Conservation (phyloP, 1,140 invertebrate genomes). For the Bombus pyrosoma region DNA sequence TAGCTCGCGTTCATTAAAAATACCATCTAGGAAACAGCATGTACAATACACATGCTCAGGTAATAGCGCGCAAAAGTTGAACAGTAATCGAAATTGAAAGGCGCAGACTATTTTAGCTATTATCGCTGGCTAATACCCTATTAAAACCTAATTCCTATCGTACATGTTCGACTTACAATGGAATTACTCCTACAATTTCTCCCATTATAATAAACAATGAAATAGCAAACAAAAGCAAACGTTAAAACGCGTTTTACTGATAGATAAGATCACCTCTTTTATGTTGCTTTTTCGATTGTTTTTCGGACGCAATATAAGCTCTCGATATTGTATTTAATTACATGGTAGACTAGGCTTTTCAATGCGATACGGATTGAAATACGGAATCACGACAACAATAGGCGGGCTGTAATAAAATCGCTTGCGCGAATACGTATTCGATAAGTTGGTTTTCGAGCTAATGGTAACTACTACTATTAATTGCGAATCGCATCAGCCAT, state of each 20-base stretch:
- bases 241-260: not conserved
- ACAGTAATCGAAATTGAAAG: not conserved
- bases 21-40: not conserved
- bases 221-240: not conserved
- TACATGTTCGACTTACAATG: not conserved
- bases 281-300: not conserved
- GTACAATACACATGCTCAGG: not conserved
- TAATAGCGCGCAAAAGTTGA: not conserved
- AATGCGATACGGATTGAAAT: conserved; percentile 4
- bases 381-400: conserved; percentile 21
- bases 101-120: not conserved
- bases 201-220: not conserved
- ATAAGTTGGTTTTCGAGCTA: conserved; percentile 15
- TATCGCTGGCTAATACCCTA: not conserved
- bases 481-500: not conserved
- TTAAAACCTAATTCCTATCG: not conserved
- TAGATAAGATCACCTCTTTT: not conserved
- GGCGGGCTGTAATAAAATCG: not conserved
- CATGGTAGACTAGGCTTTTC: not conserved
- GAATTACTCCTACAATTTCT: no score
- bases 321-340: conserved; percentile 30
- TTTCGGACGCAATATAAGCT: not conserved
- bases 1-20: not conserved
- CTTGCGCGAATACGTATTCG: conserved; percentile 4
- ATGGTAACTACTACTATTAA: not conserved